Base-by-base conservation (phyloP, 92 coral and sea anemone genomes). In the Epizoanthus illoricatus region DNA sequence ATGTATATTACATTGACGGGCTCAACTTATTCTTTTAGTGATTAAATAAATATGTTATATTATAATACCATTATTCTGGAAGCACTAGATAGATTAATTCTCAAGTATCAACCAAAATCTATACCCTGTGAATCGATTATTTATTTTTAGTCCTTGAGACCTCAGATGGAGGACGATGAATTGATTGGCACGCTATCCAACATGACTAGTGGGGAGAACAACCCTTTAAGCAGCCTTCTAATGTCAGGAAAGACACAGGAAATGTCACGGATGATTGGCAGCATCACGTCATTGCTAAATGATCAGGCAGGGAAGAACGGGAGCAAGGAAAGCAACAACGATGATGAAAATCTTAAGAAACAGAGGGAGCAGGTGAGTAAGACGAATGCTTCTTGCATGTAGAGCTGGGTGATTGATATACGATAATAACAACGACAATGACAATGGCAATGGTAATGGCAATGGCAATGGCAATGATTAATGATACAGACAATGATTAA, bases 201-300 rank as follows among this genome's bases (percentile, higher is more conserved):
- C 69, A 73, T 88, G 86, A 88, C 89, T 0, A 81, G 80, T 67
- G 89, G 90, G 11, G 55, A 79, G 10, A 79, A 81, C 85, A 85
- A 85, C 43, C 73, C 85, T 33, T 71, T 91, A 24, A 76, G 78
- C 63, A 39, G 84, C 21, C 83, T 88, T 12, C 41, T 68, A 39
- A 91, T 83, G 79, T 86, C 89, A 23, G 94, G 92, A 69, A 89
- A 86, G 65, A 45, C 67, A 55, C 94, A 91, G 62, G 86, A 85
- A 16, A 56, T 91, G 11, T 63, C 87, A 5, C 81, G 84, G 3
- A 74, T 87, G 52, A 80, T 86, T 56, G 86, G 75, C 24, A 88
- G 90, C 24, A 71, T 91, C 21, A 80, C 92, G 73, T 91, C 94
- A 33, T 54, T 91, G 57, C 78, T 91, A 2, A 91, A 91, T 72